Evolutionary conservation across 2,797 vertebrate species (phyloP).

Genomic region (Hemibagrus guttatus): DNA sequence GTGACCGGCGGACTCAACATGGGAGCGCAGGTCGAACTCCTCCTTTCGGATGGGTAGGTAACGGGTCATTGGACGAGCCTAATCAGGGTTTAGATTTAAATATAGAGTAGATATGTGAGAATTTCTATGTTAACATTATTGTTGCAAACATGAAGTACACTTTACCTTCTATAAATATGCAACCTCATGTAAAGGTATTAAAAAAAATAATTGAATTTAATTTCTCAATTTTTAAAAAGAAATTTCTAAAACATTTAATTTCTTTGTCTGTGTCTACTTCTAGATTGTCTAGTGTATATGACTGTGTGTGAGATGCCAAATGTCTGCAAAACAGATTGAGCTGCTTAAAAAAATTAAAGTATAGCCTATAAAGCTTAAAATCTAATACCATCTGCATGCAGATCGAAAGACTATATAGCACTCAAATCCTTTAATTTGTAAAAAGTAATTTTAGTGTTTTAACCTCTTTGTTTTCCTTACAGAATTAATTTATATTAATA

Average conservation of each 20-base stretch:
- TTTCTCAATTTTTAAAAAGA: too few species aligned
- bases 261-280: background rate
- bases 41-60: slow-evolving; percentile 96
- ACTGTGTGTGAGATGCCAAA: background rate
- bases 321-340: background rate
- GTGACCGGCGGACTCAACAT: slow-evolving; percentile 95
- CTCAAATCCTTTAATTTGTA: background rate
- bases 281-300: background rate
- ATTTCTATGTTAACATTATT: background rate
- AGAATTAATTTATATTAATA: background rate
- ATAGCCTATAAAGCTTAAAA: background rate
- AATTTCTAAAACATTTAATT: background rate
- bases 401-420: background rate
- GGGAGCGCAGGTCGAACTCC: slow-evolving; percentile 92
- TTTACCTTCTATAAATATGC: background rate
- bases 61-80: slow-evolving; percentile 95
- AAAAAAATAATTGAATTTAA: background rate
- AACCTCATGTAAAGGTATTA: background rate
- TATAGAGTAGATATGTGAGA: background rate
- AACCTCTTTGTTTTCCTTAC: background rate
- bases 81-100: slow-evolving; percentile 24
- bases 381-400: background rate
- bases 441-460: background rate
- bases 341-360: background rate
- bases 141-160: background rate